A percentile compares a stretch with the other conserved stretches of the same genome.
These are phyloP conservation scores for Pampus argenteus DNA, from an alignment of 2,797 vertebrate species.

Conservation along the genomic window DNA sequence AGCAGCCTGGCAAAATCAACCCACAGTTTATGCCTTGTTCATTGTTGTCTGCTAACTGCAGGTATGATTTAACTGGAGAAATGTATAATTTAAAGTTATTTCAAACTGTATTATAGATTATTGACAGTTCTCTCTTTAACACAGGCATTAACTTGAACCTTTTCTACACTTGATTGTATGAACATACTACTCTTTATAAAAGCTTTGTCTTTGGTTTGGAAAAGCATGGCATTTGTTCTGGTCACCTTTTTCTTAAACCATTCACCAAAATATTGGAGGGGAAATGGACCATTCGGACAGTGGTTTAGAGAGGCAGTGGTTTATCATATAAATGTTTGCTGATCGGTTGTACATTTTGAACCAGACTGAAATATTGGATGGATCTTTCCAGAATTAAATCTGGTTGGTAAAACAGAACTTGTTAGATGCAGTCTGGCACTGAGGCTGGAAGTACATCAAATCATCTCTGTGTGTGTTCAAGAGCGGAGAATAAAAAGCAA, in stretches of 20 bases:
- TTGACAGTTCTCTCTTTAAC: not conserved
- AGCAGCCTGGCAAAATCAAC: conserved; percentile 13
- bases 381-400: not conserved
- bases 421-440: not conserved
- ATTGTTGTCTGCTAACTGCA: conserved; percentile 41
- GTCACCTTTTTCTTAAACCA: too few relatives aligned
- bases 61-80: conserved; percentile 19
- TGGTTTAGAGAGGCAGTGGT: not conserved
- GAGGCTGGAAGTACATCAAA: not conserved
- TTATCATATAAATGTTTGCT: not conserved
- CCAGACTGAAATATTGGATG: not conserved
- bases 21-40: conserved; percentile 30
- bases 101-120: conserved; percentile 23
- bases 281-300: not conserved
- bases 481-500: not conserved
- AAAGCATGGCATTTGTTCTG: too few relatives aligned
- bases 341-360: not conserved
- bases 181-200: conserved; percentile 1
- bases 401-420: not conserved
- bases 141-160: conserved; percentile 26
- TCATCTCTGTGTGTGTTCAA: not conserved
- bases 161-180: conserved; percentile 17
- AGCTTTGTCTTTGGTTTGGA: too few relatives aligned
- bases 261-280: not conserved
- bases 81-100: conserved; percentile 32